Conservation (phyloP, 2,888 invertebrate genomes). For the Bombyx huttoni region DNA sequence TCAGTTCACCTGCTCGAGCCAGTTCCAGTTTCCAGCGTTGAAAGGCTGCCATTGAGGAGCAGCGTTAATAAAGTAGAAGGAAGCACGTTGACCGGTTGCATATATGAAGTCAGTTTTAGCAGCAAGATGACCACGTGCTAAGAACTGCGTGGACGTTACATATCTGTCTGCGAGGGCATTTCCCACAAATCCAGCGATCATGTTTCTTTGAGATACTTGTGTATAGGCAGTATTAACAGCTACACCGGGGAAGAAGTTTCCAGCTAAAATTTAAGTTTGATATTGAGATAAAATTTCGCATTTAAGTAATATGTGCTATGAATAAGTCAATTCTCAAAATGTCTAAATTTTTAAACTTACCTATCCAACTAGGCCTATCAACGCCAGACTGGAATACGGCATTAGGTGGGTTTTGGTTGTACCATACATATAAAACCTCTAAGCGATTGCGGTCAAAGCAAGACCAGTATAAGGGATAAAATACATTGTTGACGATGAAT, state of each 20-base stretch:
- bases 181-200: constrained; percentile 39
- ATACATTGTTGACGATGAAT: constrained; percentile 50
- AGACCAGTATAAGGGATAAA: constrained; percentile 59
- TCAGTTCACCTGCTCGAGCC: constrained; percentile 44
- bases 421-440: constrained; percentile 67
- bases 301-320: neutral
- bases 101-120: constrained; percentile 76
- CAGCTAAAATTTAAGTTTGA: constrained; percentile 27
- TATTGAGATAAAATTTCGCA: neutral
- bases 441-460: constrained; percentile 67
- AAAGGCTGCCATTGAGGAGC: constrained; percentile 79
- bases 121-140: constrained; percentile 74
- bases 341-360: constrained; percentile 16
- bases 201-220: constrained; percentile 38
- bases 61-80: constrained; percentile 76
- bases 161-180: constrained; percentile 48
- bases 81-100: constrained; percentile 68
- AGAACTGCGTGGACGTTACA: constrained; percentile 46
- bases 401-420: constrained; percentile 53
- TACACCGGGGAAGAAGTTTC: constrained; percentile 59
- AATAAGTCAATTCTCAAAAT: neutral
- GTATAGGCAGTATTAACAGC: constrained; percentile 47
- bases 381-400: constrained; percentile 58
- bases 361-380: constrained; percentile 56
- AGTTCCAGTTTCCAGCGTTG: constrained; percentile 74